Evolutionary conservation across 2,113 vertebrate genomes (phyloP).

Genomic region (Pogona vitticeps): DNA sequence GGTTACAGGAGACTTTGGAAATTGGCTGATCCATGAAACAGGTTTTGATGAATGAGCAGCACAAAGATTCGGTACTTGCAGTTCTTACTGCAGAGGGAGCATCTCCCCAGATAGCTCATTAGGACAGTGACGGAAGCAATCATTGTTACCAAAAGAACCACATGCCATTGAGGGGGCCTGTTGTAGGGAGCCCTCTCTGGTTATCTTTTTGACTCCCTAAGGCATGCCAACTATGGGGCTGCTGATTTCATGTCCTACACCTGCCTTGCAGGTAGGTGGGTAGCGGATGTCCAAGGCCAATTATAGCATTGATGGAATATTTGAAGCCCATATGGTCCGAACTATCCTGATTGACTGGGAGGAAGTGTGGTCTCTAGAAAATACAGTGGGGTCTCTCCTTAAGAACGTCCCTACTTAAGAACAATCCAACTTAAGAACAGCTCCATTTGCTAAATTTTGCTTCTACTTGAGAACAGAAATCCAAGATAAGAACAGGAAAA

Average conservation of each 20-base stretch:
- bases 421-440: no score
- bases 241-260: background rate
- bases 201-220: background rate
- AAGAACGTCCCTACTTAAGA: no score
- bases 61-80: background rate
- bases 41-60: constrained; percentile 7
- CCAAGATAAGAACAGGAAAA: no score
- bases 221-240: background rate
- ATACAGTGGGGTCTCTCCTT: no score
- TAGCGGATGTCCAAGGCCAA: background rate
- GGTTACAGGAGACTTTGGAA: background rate
- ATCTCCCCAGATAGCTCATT: background rate
- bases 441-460: no score
- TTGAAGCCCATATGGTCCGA: background rate
- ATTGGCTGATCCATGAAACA: background rate
- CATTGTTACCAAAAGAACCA: background rate
- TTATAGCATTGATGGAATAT: background rate
- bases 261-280: background rate
- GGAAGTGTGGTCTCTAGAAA: background rate
- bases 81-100: background rate
- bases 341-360: background rate
- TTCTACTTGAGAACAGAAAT: no score
- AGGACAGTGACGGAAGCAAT: background rate
- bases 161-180: background rate
- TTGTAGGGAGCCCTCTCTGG: background rate